Conservation (phyloP, 2,888 invertebrate genomes). For the Chesias legatella region DNA sequence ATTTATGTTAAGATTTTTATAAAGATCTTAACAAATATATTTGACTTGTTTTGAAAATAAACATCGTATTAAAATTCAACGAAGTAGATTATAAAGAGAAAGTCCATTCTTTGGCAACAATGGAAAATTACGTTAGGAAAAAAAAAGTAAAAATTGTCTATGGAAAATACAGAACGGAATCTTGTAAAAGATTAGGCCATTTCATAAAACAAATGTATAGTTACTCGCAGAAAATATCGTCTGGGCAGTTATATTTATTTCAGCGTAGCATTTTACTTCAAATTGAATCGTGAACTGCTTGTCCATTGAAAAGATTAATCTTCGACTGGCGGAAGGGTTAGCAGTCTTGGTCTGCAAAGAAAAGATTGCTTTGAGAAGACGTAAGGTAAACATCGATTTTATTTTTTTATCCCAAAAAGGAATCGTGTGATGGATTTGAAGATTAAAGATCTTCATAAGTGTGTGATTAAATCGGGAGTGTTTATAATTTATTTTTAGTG, state of each 20-base stretch:
- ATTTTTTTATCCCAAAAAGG: conserved; percentile 68
- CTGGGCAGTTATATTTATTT: conserved; percentile 80
- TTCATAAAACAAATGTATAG: conserved; percentile 82
- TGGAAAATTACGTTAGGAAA: conserved; percentile 58
- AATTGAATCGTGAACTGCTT: conserved; percentile 76
- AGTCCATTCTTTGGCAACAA: conserved; percentile 46
- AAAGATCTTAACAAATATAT: too few species aligned
- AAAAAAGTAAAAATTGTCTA: conserved; percentile 75
- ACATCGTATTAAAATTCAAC: not conserved
- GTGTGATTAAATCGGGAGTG: conserved; percentile 53
- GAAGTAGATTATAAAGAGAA: conserved; percentile 23
- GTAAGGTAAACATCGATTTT: conserved; percentile 81
- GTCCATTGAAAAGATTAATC: conserved; percentile 71
- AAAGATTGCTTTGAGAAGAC: conserved; percentile 79
- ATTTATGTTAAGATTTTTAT: too few species aligned
- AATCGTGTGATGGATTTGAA: conserved; percentile 55
- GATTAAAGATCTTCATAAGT: conserved; percentile 40
- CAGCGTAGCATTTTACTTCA: conserved; percentile 79
- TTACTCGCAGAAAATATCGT: conserved; percentile 80
- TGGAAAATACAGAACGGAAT: conserved; percentile 80
- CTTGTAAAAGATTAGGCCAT: conserved; percentile 82
- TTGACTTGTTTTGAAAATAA: too few species aligned
- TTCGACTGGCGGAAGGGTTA: conserved; percentile 75
- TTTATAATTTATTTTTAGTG: conserved; percentile 78
- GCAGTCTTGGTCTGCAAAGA: conserved; percentile 78